Evolutionary conservation across 2,888 invertebrate species (phyloP), one percentile per base, ranked within the genome.

Genomic region (Halocaridina rubra): DNA sequence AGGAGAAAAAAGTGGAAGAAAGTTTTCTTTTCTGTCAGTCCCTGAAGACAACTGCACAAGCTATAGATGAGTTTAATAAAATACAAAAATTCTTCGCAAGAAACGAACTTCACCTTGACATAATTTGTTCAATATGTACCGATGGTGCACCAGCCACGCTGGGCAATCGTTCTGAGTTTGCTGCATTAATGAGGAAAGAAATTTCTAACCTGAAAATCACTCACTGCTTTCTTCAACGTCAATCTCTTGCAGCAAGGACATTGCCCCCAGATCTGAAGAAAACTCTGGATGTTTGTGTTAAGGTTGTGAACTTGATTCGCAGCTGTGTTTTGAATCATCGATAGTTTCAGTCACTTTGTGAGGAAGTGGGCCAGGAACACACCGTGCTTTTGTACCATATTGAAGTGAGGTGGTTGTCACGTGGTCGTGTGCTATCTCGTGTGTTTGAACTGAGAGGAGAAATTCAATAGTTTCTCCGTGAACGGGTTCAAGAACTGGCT

Each of bases 131-230:
- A 27, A 74, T 74, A 33, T 74, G 74, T 39, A 74, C 46, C 46
- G 74, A 74, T 74, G 74, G 74, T 74, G 74, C 24, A 8, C 46
- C 74, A 74, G 74, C 53, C 46, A 46, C 53, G 74, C 33, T 74
- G 8, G 74, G 53, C 39, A 22, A 53, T 74, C 33, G 33, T 16
- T 46, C 46, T 46, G 46, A 27, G 24, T 46, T 74, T 46, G 46
- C 74, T 39, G 46, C 74, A 39, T 39, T 74, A 3, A 46, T 74
- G 46, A 74, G 24, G 32, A 19, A 53, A 53, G 19, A 53, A 19
- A 7, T 8, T n/a, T 19, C 53, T 53, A 13, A 53, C 19, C 16
- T 53, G 53, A 53, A 19, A 3, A n/a, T 19, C 13, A n/a, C 53
- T n/a, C 53, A 53, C 19, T 72, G 72, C 19, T 30, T 32, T 72